Evolutionary conservation across 2,113 vertebrate genomes (phyloP).

Genomic region (Nasalis larvatus): DNA sequence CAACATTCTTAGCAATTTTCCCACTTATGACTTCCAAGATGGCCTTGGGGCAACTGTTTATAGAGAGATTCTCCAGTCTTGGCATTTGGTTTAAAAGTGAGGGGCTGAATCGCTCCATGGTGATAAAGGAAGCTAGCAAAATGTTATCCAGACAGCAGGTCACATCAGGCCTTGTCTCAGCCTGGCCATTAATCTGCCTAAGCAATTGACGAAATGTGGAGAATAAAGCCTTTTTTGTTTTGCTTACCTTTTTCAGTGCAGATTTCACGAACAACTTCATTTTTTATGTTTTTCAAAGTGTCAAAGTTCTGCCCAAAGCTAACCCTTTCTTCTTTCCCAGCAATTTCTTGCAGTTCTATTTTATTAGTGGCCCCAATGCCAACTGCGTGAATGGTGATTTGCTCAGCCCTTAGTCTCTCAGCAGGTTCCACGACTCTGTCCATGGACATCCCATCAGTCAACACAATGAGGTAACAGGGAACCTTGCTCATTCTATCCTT

Average conservation of each 20-base stretch:
- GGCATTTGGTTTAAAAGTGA: not conserved
- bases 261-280: conserved; percentile 66
- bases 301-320: conserved; percentile 75
- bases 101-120: not conserved
- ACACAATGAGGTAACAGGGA: conserved; percentile 74
- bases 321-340: conserved; percentile 61
- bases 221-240: not conserved
- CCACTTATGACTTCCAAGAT: not conserved
- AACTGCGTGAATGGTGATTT: conserved; percentile 60
- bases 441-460: conserved; percentile 70
- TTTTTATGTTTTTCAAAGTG: conserved; percentile 73
- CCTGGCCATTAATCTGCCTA: not conserved
- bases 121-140: not conserved
- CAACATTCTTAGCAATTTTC: not conserved
- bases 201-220: not conserved
- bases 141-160: not conserved
- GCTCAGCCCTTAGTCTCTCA: conserved; percentile 39
- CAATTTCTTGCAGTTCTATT: conserved; percentile 69
- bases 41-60: not conserved
- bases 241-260: conserved; percentile 76
- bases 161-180: not conserved
- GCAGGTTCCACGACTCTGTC: conserved; percentile 68
- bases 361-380: conserved; percentile 67
- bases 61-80: not conserved
- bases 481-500: not conserved